Conservation (phyloP, 2,888 invertebrate species). For the Abrostola tripartita region DNA sequence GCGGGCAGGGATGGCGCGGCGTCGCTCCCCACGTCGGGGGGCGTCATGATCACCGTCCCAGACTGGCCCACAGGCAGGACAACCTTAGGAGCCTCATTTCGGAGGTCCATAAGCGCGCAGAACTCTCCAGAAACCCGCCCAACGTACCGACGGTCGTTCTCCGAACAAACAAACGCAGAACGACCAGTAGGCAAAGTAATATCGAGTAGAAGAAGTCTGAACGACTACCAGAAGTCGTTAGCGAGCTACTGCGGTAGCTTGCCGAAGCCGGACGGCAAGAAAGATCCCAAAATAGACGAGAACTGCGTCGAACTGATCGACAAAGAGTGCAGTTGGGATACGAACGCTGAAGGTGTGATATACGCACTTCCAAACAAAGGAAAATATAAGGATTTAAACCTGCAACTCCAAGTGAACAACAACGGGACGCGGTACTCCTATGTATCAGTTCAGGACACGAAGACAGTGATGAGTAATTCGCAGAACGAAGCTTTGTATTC, state of each 20-base stretch:
- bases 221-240: constrained; percentile 81
- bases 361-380: constrained; percentile 86
- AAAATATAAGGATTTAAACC: constrained; percentile 84
- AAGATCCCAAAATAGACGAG: constrained; percentile 76
- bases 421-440: constrained; percentile 85
- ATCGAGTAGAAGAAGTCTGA: constrained; percentile 82
- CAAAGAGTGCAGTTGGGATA: constrained; percentile 89
- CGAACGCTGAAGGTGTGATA: constrained; percentile 85
- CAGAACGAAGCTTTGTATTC: constrained; percentile 83
- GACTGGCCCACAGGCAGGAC: constrained; percentile 87
- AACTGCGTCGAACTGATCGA: constrained; percentile 84
- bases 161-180: constrained; percentile 81
- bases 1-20: constrained; percentile 77
- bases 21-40: constrained; percentile 85
- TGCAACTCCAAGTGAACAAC: constrained; percentile 85
- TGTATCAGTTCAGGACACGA: constrained; percentile 83
- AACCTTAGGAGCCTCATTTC: constrained; percentile 71
- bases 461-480: constrained; percentile 83
- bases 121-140: constrained; percentile 84
- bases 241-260: constrained; percentile 77
- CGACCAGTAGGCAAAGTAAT: constrained; percentile 82
- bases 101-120: constrained; percentile 81
- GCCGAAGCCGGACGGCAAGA: constrained; percentile 67
- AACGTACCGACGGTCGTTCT: constrained; percentile 83
- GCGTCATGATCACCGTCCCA: constrained; percentile 90